Percentiles rank a stretch among this genome's conserved stretches.
Evolutionary conservation across 2,797 vertebrate species (phyloP).

Genomic region (Sphenodon punctatus): DNA sequence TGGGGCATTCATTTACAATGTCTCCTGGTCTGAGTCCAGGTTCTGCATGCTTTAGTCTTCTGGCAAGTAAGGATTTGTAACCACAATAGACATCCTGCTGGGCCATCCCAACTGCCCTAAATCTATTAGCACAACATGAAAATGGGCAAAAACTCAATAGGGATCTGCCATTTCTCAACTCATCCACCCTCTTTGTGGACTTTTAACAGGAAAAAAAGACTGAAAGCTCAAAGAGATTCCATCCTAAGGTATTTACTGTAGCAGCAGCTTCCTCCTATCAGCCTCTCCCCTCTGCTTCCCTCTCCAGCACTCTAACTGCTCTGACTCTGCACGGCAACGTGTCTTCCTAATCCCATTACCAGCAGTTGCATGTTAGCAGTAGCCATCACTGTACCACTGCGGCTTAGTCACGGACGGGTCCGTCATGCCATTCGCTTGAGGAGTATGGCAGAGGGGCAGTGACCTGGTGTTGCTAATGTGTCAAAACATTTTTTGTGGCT

Average conservation of each 20-base stretch:
- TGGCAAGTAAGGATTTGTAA: not conserved
- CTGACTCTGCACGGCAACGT: not conserved
- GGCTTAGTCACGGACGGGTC: not conserved
- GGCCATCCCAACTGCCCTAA: not conserved
- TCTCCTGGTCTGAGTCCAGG: not conserved
- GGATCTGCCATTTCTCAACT: not conserved
- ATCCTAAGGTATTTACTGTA: conserved; percentile 88
- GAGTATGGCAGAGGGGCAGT: not conserved
- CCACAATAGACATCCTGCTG: not conserved
- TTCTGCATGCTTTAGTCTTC: not conserved
- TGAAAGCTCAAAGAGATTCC: conserved; percentile 87
- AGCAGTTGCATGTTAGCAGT: conserved; percentile 54
- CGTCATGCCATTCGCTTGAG: not conserved
- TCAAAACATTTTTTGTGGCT: not conserved
- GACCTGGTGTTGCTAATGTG: not conserved
- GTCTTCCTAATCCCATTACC: conserved; percentile 29
- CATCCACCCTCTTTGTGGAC: conserved; percentile 73
- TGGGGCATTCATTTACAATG: not conserved
- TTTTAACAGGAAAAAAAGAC: conserved; percentile 91
- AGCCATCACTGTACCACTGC: not conserved
- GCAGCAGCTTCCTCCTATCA: conserved; percentile 12
- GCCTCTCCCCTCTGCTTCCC: conserved; percentile 33
- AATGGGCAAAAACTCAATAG: accelerated
- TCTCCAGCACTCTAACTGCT: conserved; percentile 11
- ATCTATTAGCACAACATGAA: not conserved